A percentile compares a stretch with the other conserved stretches of the same genome.
phyloP scores from a whole-genome alignment of 2,797 vertebrate species.

The Phataginus tetradactyla region DNA sequence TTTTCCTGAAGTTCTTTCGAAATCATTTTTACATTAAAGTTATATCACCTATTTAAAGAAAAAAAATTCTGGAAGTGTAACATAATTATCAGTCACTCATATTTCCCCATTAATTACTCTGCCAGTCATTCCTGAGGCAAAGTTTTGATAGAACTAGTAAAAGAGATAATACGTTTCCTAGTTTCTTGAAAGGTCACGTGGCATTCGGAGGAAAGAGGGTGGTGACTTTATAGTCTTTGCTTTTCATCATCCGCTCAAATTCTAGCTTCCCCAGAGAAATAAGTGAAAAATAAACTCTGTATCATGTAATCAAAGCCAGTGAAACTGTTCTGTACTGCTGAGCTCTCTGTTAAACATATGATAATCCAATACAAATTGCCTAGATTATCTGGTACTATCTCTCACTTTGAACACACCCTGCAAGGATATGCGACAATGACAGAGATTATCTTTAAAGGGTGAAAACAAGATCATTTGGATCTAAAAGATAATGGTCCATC shows the following conservation, averaged over 20 bases:
- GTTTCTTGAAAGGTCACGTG: too few species aligned
- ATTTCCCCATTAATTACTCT: not conserved
- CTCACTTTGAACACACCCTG: not conserved
- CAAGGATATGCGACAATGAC: not conserved
- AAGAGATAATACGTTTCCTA: not conserved
- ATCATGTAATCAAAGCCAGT: not conserved
- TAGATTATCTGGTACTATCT: not conserved
- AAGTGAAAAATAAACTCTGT: not conserved
- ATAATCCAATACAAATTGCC: conserved; percentile 1
- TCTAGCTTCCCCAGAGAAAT: not conserved
- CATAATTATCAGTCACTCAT: not conserved
- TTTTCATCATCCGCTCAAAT: not conserved
- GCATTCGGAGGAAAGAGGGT: accelerated
- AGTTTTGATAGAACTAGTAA: not conserved
- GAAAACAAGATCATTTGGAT: conserved; percentile 2
- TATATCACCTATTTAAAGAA: not conserved
- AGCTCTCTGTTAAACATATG: not conserved
- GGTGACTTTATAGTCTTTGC: not conserved
- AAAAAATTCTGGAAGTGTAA: not conserved
- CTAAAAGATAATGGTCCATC: not conserved
- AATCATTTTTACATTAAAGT: not conserved
- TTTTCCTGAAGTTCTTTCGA: not conserved
- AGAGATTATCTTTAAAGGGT: conserved; percentile 27
- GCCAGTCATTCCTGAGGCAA: not conserved
- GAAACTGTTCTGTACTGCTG: accelerated